Percentiles rank a stretch among this genome's conserved stretches.
phyloP scores from a whole-genome alignment of 2,888 invertebrate species.

The Sarcophaga rosellei region DNA sequence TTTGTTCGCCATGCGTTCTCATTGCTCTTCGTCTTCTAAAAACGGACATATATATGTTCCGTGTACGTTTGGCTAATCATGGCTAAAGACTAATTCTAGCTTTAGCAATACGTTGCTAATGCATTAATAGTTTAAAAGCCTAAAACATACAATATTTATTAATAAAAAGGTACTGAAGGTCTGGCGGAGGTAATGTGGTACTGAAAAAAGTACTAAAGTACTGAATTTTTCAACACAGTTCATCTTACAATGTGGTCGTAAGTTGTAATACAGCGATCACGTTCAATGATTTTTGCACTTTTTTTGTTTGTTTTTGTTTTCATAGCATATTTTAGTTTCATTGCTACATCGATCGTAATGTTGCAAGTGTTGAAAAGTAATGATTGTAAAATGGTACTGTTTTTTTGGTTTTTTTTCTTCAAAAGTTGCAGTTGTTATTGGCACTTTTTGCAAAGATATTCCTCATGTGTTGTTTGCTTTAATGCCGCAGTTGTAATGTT shows the following conservation, averaged over 20 bases:
- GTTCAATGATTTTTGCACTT: constrained; percentile 52
- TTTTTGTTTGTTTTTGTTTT: constrained; percentile 27
- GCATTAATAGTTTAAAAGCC: no score
- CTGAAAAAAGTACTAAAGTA: no score
- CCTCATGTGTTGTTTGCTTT: constrained; percentile 42
- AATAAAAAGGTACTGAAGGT: no score
- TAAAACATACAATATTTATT: no score
- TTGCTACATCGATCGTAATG: constrained; percentile 32
- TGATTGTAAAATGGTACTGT: constrained; percentile 57
- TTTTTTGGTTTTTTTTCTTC: constrained; percentile 33
- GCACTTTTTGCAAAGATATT: constrained; percentile 28
- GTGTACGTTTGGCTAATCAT: no score
- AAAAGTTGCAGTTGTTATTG: constrained; percentile 41
- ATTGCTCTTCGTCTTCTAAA: no score
- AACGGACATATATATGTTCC: no score
- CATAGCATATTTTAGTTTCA: not conserved
- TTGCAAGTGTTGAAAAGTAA: constrained; percentile 68
- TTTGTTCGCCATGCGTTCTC: no score
- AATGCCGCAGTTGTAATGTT: constrained; percentile 43
- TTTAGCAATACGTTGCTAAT: no score
- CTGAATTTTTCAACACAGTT: no score
- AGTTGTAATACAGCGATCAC: constrained; percentile 3
- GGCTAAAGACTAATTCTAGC: no score
- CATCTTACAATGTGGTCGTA: not conserved
- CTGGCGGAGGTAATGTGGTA: no score